These are phyloP conservation scores for Brachionus sp. DNA, from an alignment of 1,140 invertebrate species.

Conservation along the genomic window DNA sequence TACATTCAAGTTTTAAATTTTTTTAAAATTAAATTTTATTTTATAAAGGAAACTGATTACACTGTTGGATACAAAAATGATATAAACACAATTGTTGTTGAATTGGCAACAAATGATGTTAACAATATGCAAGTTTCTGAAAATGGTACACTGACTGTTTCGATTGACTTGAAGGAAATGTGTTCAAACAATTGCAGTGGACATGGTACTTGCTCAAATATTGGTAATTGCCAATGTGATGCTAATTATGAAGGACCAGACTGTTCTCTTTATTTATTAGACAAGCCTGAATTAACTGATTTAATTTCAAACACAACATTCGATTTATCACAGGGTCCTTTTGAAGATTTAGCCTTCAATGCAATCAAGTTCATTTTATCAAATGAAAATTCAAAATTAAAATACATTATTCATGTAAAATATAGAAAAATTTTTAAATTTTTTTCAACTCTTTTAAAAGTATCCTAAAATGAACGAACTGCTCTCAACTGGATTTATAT, in stretches of 20 bases:
- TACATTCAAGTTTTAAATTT: neutral
- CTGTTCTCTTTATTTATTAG: neutral
- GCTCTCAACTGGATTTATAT: neutral
- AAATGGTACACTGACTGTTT: neutral
- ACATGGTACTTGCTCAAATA: neutral
- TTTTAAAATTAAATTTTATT: neutral
- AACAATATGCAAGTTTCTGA: neutral
- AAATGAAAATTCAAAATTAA: neutral
- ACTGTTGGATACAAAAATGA: constrained; percentile 14
- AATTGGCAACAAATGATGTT: neutral
- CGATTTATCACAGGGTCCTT: neutral
- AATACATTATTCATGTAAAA: neutral
- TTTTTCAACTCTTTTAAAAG: neutral
- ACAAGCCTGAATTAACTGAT: neutral
- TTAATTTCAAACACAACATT: neutral
- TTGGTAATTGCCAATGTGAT: neutral
- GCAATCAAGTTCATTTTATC: neutral
- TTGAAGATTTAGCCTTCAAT: neutral
- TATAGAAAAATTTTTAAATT: neutral
- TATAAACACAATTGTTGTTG: neutral
- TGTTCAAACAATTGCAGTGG: neutral
- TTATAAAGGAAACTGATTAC: constrained; percentile 1
- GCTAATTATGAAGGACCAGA: neutral
- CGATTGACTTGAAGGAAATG: neutral
- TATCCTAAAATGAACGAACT: neutral